A percentile compares a stretch with the other conserved stretches of the same genome.
phyloP scores from a whole-genome alignment of 1,140 invertebrate genomes.

The Pinna nobilis region DNA sequence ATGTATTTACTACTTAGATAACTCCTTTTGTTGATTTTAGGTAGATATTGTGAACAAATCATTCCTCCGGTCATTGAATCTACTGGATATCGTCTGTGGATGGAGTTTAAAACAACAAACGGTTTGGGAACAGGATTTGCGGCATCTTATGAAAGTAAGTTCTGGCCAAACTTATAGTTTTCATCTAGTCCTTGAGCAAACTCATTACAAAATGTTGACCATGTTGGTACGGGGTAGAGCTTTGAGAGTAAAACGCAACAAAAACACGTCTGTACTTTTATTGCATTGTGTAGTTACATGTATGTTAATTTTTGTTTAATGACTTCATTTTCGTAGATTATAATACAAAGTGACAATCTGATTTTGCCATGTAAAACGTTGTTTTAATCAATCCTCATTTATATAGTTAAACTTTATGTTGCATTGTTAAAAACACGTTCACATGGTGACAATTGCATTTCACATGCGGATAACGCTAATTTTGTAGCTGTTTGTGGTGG shows the following conservation, averaged over 20 bases:
- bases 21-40: constrained; percentile 75
- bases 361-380: no score
- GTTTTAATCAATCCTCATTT: no score
- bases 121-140: constrained; percentile 60
- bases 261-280: background rate
- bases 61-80: constrained; percentile 84
- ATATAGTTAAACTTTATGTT: no score
- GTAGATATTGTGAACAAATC: constrained; percentile 88
- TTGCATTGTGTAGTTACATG: background rate
- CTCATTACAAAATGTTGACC: no score
- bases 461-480: background rate
- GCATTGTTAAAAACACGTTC: no score
- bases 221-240: background rate
- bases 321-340: no score
- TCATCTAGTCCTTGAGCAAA: no score
- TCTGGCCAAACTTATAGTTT: no score
- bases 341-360: no score
- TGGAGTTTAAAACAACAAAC: constrained; percentile 85
- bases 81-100: constrained; percentile 87
- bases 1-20: background rate
- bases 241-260: background rate
- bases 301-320: no score
- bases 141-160: constrained; percentile 69
- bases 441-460: background rate
- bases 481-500: constrained; percentile 93